Conservation (phyloP, 2,797 vertebrate genomes). For the Lindbergichthys nudifrons region DNA sequence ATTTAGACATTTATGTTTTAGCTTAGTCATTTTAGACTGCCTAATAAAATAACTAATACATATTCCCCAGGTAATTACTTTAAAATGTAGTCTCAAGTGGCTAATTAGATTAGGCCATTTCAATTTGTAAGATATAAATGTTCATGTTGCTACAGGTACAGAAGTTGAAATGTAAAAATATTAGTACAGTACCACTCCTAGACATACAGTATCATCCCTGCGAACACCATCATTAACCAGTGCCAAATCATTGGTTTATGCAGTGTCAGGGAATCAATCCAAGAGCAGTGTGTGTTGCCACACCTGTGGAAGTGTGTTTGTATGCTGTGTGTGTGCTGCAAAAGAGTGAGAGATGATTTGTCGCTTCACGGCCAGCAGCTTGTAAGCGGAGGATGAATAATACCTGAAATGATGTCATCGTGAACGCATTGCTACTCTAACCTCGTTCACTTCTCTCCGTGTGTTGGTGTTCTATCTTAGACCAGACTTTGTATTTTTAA, state of each 20-base stretch:
- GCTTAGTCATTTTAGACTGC: too few species aligned
- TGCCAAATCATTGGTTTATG: neutral
- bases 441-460: neutral
- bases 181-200: neutral
- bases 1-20: too few species aligned
- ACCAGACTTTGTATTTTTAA: too few species aligned
- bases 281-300: neutral
- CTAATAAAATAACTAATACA: neutral
- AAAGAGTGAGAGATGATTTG: slow-evolving; percentile 12
- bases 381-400: slow-evolving; percentile 46
- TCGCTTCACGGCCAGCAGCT: slow-evolving; percentile 52
- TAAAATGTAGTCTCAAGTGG: neutral
- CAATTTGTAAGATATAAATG: neutral
- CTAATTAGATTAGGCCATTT: neutral
- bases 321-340: slow-evolving; percentile 5
- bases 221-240: neutral
- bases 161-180: neutral
- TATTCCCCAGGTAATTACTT: neutral
- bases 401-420: slow-evolving; percentile 47
- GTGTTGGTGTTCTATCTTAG: neutral
- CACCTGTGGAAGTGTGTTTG: slow-evolving; percentile 4
- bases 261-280: neutral
- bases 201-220: neutral
- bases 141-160: neutral
- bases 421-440: slow-evolving; percentile 12